These are phyloP conservation scores for Tachystola acroxantha DNA, from an alignment of 2,888 invertebrate species.

Conservation along the genomic window DNA sequence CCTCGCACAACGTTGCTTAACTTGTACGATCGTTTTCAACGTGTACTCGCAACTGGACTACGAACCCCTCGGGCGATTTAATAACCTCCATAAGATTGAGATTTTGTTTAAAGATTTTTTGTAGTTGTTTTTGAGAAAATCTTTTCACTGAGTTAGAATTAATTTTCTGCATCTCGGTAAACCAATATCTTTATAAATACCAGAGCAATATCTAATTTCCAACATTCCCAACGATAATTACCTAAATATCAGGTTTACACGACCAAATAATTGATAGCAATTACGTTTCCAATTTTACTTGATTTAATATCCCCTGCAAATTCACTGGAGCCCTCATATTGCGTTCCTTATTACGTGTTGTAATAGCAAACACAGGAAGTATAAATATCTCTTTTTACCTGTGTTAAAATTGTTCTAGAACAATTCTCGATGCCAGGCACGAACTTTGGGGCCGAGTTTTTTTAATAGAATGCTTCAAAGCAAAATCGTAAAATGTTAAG, in stretches of 20 bases:
- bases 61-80: too few relatives aligned
- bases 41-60: too few relatives aligned
- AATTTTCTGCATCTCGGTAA: too few relatives aligned
- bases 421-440: conserved; percentile 6
- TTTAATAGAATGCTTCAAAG: too few relatives aligned
- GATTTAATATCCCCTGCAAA: conserved; percentile 21
- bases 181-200: neutral
- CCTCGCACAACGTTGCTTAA: too few relatives aligned
- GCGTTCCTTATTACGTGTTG: conserved; percentile 24
- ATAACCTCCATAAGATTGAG: too few relatives aligned
- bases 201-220: neutral
- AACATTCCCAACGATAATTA: neutral
- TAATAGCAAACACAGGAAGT: conserved; percentile 25
- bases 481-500: too few relatives aligned
- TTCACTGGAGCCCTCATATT: conserved; percentile 18
- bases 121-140: too few relatives aligned
- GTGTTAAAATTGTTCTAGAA: conserved; percentile 28
- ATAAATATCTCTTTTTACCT: conserved; percentile 29
- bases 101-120: too few relatives aligned
- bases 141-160: too few relatives aligned
- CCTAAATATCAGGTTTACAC: conserved; percentile 2
- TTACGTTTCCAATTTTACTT: conserved; percentile 13
- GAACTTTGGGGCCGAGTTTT: too few relatives aligned
- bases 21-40: too few relatives aligned
- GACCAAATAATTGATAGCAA: conserved; percentile 17